A percentile compares a stretch with the other conserved stretches of the same genome.
Conservation (phyloP, 2,797 vertebrate species). For the Cryptoblepharus egeriae region DNA sequence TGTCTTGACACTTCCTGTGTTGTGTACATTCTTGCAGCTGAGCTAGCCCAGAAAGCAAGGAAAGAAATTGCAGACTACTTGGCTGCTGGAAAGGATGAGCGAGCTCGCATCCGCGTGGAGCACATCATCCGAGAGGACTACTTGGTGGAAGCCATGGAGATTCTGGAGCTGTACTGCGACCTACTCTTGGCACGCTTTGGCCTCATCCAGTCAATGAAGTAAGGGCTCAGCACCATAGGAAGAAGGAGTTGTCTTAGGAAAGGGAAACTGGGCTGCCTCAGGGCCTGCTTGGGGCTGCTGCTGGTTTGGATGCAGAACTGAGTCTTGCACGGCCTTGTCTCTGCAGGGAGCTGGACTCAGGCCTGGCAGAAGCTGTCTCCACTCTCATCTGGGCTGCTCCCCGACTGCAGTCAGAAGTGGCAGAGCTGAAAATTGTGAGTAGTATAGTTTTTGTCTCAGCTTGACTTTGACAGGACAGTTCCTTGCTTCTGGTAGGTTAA, state of each 20-base stretch:
- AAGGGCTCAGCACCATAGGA: constrained; percentile 57
- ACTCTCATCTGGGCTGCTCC: constrained; percentile 97
- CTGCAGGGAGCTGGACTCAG: constrained; percentile 91
- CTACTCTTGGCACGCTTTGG: constrained; percentile 93
- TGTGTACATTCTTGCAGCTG: constrained; percentile 79
- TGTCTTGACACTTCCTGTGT: background rate
- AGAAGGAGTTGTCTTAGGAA: background rate
- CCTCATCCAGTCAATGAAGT: constrained; percentile 99
- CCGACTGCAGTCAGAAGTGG: constrained; percentile 92
- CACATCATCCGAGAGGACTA: constrained; percentile 99
- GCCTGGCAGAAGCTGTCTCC: constrained; percentile 94
- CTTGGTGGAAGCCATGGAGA: constrained; percentile 99
- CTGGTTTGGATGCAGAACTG: background rate
- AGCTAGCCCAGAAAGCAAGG: constrained; percentile 95
- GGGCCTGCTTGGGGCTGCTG: background rate
- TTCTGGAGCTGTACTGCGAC: constrained; percentile 97
- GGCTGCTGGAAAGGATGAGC: constrained; percentile 93
- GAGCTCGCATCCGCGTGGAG: constrained; percentile 95
- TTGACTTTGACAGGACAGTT: accelerated
- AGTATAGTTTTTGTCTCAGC: constrained; percentile 2
- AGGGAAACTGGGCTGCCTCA: no score
- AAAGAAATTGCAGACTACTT: constrained; percentile 99
- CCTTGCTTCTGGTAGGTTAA: no score
- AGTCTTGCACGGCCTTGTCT: constrained; percentile 14
- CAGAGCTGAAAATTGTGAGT: constrained; percentile 93